Conservation (phyloP, 2,888 invertebrate species). For the Andricus quercusramuli region DNA sequence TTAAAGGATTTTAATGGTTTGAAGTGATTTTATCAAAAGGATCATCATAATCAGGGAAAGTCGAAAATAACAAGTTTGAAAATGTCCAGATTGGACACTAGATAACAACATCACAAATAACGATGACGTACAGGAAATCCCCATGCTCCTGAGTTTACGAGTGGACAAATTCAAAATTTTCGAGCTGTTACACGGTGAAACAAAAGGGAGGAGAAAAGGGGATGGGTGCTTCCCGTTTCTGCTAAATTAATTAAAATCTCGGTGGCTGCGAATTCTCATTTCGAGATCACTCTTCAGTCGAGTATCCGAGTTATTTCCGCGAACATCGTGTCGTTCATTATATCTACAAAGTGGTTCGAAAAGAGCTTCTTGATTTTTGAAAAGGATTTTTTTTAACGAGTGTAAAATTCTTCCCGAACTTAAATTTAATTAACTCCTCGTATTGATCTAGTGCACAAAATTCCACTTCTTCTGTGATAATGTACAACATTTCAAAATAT, state of each 20-base stretch:
- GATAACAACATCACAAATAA: no score
- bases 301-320: constrained; percentile 6
- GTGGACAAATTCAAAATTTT: constrained; percentile 21
- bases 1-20: no score
- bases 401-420: neutral
- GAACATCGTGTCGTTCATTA: constrained; percentile 11
- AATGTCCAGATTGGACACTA: no score
- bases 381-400: neutral
- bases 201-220: neutral
- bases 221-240: constrained; percentile 8
- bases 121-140: constrained; percentile 37
- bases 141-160: constrained; percentile 49
- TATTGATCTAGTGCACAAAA: no score
- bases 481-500: no score
- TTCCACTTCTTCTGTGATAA: no score
- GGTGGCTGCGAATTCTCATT: constrained; percentile 31
- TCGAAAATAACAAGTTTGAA: no score
- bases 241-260: constrained; percentile 39
- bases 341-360: neutral
- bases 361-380: neutral
- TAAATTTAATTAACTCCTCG: no score
- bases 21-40: no score
- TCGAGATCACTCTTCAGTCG: constrained; percentile 29
- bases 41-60: no score
- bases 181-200: neutral